Base-by-base conservation (phyloP, 1,140 invertebrate genomes). In the Philotrypesis tridentata region DNA sequence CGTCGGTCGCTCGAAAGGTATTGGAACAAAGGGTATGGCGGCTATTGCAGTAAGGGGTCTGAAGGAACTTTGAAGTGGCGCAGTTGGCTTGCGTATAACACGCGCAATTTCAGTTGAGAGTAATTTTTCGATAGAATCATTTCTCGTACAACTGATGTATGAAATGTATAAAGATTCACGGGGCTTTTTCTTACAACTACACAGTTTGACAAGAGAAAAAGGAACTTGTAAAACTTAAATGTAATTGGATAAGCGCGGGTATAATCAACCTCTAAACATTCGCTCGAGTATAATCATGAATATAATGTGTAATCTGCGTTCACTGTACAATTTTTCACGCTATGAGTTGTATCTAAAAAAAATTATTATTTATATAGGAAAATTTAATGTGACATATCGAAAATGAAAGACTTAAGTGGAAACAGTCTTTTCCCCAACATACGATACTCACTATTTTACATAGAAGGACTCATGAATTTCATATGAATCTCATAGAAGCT, bases 211-310 rank as follows among this genome's bases (percentile, higher is more conserved):
- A 27, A 29, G 68, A 40, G 63, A 67, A 31, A 67, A 70, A 33
- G 27, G 31, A 33, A 17, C 31, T 70, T 23, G 68, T 31, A 70
- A 21, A 70, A 70, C 31, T n/a, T 29, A 55, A 70, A 29, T 29
- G 68, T 70, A 70, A 70, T 33, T 70, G 68, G 68, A 70, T 31
- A 67, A 67, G 63, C 63, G 33, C 9, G 33, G 4, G 9, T 9
- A 67, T 31, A 29, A 12, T 23, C 21, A 25, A 67, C 63, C 25
- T 67, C 63, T 29, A 27, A 67, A 27, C 25, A 67, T 67, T 11
- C 63, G 48, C 48, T 55, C 48, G 48, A 55, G 21, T 55, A n/a
- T n/a, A 55, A 55, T 55, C 48, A 17, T 17, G 43, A 14, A 48
- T 21, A 48, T 48, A 48, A 48, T 17, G 17, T 48, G 37, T 17